Evolutionary conservation across 2,113 vertebrate species (phyloP).

Genomic region (Lamprotornis superbus): DNA sequence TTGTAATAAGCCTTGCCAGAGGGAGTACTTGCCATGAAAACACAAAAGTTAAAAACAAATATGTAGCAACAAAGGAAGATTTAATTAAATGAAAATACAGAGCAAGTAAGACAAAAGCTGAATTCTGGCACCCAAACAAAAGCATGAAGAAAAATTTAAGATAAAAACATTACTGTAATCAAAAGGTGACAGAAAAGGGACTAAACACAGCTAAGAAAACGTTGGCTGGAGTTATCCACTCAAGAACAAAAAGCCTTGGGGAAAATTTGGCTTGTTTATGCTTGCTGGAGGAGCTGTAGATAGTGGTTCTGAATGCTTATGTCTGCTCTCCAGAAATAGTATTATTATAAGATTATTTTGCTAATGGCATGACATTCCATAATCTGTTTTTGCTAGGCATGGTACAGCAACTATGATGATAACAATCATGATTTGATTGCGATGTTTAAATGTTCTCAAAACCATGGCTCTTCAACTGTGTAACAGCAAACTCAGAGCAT

Average conservation of each 20-base stretch:
- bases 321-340: not conserved
- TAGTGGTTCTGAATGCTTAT: not conserved
- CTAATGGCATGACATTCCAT: not conserved
- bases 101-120: not conserved
- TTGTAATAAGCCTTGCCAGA: not conserved
- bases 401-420: not conserved
- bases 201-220: not conserved
- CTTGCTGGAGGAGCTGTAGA: not conserved
- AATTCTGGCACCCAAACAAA: not conserved
- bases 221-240: not conserved
- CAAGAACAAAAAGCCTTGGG: not conserved
- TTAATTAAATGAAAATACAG: not conserved
- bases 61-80: not conserved
- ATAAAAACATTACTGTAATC: not conserved
- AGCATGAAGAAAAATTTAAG: not conserved
- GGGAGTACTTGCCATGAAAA: not conserved
- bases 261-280: not conserved
- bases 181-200: not conserved
- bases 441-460: not conserved
- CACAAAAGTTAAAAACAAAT: not conserved
- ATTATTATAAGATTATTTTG: constrained; percentile 9
- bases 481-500: not conserved
- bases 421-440: not conserved
- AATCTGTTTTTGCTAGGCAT: not conserved
- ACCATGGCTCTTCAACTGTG: not conserved